Percentiles rank a stretch among this genome's conserved stretches.
Evolutionary conservation across 2,797 vertebrate genomes (phyloP).

Genomic region (Sardinella longiceps): DNA sequence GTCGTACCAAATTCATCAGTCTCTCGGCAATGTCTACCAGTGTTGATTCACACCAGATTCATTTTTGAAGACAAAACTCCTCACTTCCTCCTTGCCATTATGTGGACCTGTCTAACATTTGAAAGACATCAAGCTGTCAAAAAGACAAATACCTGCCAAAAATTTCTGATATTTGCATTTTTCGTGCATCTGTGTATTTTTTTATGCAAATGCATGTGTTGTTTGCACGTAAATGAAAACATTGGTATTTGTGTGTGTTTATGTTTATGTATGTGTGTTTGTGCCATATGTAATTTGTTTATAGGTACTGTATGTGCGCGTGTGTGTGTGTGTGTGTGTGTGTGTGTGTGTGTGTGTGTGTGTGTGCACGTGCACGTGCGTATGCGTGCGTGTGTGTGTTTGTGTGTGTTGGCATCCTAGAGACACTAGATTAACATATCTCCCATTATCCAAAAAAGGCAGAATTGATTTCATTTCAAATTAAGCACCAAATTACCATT

Average conservation of each 20-base stretch:
- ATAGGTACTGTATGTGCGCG: not conserved
- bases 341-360: constrained; percentile 18
- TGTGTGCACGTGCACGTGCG: constrained; percentile 5
- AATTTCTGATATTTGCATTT: not conserved
- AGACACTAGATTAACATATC: constrained; percentile 47
- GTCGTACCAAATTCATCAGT: too few relatives aligned
- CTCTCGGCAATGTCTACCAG: too few relatives aligned
- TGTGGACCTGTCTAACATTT: not conserved
- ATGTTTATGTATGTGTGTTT: constrained; percentile 19
- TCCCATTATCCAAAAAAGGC: constrained; percentile 55
- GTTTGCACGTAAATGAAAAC: too few relatives aligned
- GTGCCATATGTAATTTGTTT: too few relatives aligned
- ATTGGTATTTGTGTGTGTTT: not conserved
- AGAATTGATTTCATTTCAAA: constrained; percentile 41
- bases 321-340: constrained; percentile 17
- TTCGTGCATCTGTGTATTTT: not conserved
- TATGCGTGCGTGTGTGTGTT: not conserved
- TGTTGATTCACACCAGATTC: too few relatives aligned
- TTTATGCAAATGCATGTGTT: constrained; percentile 2
- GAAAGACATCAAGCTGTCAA: not conserved
- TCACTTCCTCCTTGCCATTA: not conserved
- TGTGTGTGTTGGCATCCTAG: constrained; percentile 32
- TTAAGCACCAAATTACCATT: constrained; percentile 62
- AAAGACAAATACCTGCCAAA: not conserved
- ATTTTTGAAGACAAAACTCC: not conserved